A percentile compares a stretch with the other conserved stretches of the same genome.
Evolutionary conservation across 2,888 invertebrate species (phyloP).

Genomic region (Phalera bucephala): DNA sequence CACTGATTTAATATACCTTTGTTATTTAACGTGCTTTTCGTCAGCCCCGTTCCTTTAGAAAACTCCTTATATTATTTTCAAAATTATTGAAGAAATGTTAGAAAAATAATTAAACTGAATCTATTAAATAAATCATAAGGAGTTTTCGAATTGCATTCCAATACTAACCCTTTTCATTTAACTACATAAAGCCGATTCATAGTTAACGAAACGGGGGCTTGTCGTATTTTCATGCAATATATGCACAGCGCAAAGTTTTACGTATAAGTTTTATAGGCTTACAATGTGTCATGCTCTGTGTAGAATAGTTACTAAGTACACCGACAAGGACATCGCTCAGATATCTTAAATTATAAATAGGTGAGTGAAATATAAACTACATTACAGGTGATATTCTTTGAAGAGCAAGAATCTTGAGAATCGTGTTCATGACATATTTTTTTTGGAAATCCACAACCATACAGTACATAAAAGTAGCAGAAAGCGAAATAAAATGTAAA

Average conservation of each 20-base stretch:
- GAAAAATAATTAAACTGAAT: background rate
- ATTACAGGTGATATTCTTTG: background rate
- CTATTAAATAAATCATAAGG: conserved; percentile 41
- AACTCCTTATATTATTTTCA: conserved; percentile 41
- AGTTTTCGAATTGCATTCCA: conserved; percentile 47
- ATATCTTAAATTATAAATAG: background rate
- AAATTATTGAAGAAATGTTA: background rate
- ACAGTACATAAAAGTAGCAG: conserved; percentile 38
- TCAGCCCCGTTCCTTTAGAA: conserved; percentile 51
- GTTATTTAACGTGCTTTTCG: conserved; percentile 48
- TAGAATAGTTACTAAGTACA: conserved; percentile 13
- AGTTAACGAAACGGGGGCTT: conserved; percentile 40
- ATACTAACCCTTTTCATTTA: conserved; percentile 37
- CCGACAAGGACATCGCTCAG: conserved; percentile 5
- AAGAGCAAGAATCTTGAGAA: too few relatives aligned
- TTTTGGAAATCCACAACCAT: conserved; percentile 62
- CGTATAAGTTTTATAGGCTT: conserved; percentile 19
- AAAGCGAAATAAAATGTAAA: conserved; percentile 44
- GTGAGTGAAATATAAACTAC: background rate
- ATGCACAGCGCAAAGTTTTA: conserved; percentile 33
- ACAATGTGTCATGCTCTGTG: conserved; percentile 36
- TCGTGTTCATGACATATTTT: too few relatives aligned
- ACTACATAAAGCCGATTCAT: conserved; percentile 33
- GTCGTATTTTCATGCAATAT: conserved; percentile 34
- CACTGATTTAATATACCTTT: conserved; percentile 42